Evolutionary conservation across 2,113 vertebrate genomes (phyloP).

Genomic region (Entomyzon cyanotis): DNA sequence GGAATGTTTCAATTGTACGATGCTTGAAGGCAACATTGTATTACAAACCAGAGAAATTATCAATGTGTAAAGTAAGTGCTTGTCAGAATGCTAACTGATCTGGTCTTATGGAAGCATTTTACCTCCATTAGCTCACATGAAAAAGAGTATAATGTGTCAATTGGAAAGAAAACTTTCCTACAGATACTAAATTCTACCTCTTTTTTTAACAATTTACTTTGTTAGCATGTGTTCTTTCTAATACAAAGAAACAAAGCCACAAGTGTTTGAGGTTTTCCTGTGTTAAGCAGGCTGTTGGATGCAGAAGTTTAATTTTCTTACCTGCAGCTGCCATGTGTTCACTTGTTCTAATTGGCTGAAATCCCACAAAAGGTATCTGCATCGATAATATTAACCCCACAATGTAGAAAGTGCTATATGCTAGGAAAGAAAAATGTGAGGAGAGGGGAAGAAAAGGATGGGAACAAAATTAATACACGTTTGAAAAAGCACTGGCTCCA

Average conservation of each 20-base stretch:
- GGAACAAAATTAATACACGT: not conserved
- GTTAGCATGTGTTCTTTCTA: not conserved
- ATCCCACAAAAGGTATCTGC: conserved; percentile 97
- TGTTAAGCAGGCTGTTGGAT: not conserved
- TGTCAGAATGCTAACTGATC: not conserved
- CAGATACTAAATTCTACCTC: not conserved
- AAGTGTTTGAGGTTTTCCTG: not conserved
- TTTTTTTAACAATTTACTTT: not conserved
- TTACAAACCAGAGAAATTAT: not conserved
- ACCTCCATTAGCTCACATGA: not conserved
- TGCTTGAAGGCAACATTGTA: not conserved
- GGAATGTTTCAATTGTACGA: not conserved
- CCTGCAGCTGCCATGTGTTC: conserved; percentile 98
- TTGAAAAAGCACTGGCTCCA: not conserved
- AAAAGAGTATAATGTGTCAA: not conserved
- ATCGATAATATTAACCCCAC: conserved; percentile 96
- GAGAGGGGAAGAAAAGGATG: not conserved
- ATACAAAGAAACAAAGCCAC: not conserved
- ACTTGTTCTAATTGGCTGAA: conserved; percentile 96
- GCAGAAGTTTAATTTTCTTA: conserved; percentile 60
- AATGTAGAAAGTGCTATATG: conserved; percentile 98
- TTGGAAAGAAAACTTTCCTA: not conserved
- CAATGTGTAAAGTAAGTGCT: not conserved
- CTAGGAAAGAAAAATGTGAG: conserved; percentile 61
- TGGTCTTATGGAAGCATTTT: not conserved